Evolutionary conservation across 2,797 vertebrate species (phyloP), one percentile per base, ranked within the genome.

Genomic region (Leuciscus waleckii): DNA sequence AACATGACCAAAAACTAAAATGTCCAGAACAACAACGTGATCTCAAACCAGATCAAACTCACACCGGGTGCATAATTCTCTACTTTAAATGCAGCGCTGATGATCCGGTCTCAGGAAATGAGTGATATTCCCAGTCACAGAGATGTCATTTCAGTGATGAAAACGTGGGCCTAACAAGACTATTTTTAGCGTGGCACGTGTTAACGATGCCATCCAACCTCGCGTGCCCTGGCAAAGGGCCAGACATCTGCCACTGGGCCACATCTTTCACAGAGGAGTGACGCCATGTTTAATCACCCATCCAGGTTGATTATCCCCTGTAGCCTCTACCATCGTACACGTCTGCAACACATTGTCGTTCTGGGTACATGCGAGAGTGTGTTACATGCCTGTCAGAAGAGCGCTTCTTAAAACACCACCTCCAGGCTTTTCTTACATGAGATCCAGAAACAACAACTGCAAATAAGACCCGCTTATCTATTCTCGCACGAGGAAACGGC

Each of bases 151-250:
- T 86, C 58, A n/a, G 85, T 88, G 89, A 89, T 84, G 87, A 87
- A 89, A 79, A 82, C 39, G 63, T 79, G 29, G 58, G 39, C 67
- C 61, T 87, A 82, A 87, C 83, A 78, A 80, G 83, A 79, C 83
- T 89, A 89, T 88, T 88, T 90, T 88, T 89, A 90, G 88, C 78
- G 1, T 26, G n/a, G 83, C 87, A 88, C 70, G 83, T 84, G 85
- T 79, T 87, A 88, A 88, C 69, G 81, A 85, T 73, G 65, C 73
- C 56, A 80, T 81, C 82, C 78, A 77, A 81, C 82, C 83, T 61
- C 49, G 21, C 58, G 37, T 69, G 73, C 81, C 73, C 83, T 87
- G 87, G 83, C 78, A 41, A 56, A 19, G 63, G 51, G 76, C 84
- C 87, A 90, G 82, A 85, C 90, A 88, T 88, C 85, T 89, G 86